Evolutionary conservation across 2,888 invertebrate genomes (phyloP).

Genomic region (Eristalis pertinax): DNA sequence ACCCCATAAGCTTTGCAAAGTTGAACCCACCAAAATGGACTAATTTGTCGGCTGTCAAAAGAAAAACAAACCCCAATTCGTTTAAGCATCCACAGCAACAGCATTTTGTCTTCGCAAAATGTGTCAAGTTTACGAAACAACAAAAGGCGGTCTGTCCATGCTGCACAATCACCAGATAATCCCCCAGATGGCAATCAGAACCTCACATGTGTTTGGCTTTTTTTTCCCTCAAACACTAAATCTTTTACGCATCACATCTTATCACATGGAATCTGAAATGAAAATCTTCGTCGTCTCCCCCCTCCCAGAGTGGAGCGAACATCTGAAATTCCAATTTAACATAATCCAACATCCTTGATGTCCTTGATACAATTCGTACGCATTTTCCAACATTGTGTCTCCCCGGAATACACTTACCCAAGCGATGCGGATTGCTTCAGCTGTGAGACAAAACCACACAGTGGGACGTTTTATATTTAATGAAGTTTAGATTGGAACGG

Average conservation of each 20-base stretch:
- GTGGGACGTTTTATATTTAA: neutral
- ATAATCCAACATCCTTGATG: neutral
- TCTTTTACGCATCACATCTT: slow-evolving; percentile 8
- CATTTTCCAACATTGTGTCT: neutral
- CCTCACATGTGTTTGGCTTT: neutral
- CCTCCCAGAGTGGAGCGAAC: neutral
- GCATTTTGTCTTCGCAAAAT: neutral
- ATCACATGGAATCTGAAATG: slow-evolving; percentile 1
- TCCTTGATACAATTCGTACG: neutral
- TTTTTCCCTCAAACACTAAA: neutral
- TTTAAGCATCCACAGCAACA: neutral
- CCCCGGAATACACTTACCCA: neutral
- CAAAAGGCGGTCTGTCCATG: neutral
- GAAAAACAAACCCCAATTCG: neutral
- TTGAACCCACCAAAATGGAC: neutral
- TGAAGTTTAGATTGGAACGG: neutral
- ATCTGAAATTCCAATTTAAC: slow-evolving; percentile 3
- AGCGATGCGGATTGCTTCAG: neutral
- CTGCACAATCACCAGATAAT: neutral
- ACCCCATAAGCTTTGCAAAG: neutral
- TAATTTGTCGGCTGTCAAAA: neutral
- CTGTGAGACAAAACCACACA: neutral
- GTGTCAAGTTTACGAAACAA: neutral
- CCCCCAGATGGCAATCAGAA: slow-evolving; percentile 12
- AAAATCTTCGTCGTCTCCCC: neutral